Evolutionary conservation across 2,888 invertebrate species (phyloP).

Genomic region (Malthinus seriepunctatus): DNA sequence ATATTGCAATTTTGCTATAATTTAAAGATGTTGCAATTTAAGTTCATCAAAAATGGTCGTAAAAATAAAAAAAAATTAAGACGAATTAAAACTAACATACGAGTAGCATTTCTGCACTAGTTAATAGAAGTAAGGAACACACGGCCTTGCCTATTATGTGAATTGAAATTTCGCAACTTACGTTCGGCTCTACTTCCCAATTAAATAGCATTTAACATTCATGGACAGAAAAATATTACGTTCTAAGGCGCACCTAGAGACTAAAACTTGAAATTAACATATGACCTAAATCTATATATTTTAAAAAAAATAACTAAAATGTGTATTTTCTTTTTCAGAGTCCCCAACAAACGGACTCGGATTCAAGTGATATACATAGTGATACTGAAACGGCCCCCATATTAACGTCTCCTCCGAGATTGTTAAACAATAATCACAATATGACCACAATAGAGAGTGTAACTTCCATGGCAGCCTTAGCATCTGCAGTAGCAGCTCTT

Average conservation of each 20-base stretch:
- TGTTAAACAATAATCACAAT: constrained; percentile 40
- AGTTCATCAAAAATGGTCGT: too few relatives aligned
- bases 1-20: too few relatives aligned
- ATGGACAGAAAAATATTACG: constrained; percentile 13
- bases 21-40: too few relatives aligned
- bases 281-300: too few relatives aligned
- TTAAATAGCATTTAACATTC: constrained; percentile 22
- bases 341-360: constrained; percentile 71
- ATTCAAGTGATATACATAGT: constrained; percentile 64
- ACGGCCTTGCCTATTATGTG: constrained; percentile 38
- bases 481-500: constrained; percentile 67
- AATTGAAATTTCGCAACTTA: constrained; percentile 36
- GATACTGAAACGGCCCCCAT: constrained; percentile 58
- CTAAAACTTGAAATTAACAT: too few relatives aligned
- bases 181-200: constrained; percentile 43
- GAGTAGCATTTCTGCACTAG: constrained; percentile 44
- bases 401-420: constrained; percentile 44
- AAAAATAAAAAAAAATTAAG: too few relatives aligned
- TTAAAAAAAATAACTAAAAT: constrained; percentile 9
- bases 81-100: not conserved
- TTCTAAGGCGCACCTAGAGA: constrained; percentile 16
- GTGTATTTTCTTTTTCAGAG: constrained; percentile 56
- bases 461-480: constrained; percentile 71
- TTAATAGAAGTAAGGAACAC: constrained; percentile 36
- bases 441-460: constrained; percentile 63